Conservation (phyloP, 2,888 invertebrate species). For the Ypsolopha sequella region DNA sequence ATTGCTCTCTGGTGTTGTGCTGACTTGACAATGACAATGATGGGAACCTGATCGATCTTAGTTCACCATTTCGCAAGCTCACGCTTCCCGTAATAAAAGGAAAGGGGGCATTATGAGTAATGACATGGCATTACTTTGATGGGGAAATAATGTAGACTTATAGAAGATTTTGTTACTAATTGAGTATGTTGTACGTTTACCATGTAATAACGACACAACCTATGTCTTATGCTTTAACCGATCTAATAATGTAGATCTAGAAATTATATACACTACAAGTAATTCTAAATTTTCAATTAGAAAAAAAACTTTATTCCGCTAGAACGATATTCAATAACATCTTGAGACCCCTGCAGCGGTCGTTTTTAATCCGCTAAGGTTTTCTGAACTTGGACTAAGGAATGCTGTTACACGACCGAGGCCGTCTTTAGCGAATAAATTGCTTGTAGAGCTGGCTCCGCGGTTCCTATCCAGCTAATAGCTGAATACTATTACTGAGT, state of each 20-base stretch:
- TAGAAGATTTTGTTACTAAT: no score
- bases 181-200: no score
- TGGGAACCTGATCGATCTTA: constrained; percentile 1
- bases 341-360: background rate
- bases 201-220: no score
- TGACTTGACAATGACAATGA: constrained; percentile 3
- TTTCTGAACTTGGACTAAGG: constrained; percentile 46
- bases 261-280: no score
- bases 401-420: constrained; percentile 51
- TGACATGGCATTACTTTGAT: no score
- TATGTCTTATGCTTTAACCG: no score
- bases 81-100: background rate
- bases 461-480: constrained; percentile 38
- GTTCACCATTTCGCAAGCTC: background rate
- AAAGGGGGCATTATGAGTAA: background rate
- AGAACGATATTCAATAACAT: background rate
- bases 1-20: background rate
- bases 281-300: no score
- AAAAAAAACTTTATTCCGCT: background rate
- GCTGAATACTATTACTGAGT: constrained; percentile 40
- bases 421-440: constrained; percentile 60
- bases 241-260: no score
- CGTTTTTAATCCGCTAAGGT: constrained; percentile 44
- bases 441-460: constrained; percentile 50
- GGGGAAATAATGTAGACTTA: no score